Base-by-base conservation (phyloP, 2,113 vertebrate genomes). In the Colius striatus region DNA sequence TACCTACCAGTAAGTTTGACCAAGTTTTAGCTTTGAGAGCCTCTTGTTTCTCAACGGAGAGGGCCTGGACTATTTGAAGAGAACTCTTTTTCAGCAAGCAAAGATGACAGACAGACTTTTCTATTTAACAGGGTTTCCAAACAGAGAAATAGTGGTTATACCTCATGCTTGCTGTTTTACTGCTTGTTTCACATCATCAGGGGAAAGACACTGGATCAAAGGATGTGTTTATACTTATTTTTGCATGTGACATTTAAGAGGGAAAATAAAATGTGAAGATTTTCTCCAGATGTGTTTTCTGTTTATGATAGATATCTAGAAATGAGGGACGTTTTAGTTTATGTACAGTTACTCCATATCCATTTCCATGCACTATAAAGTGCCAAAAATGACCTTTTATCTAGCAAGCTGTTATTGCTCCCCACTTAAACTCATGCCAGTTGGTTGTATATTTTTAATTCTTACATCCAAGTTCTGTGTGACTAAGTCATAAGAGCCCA, bases 251-350 rank as follows among this genome's bases (percentile, higher is more conserved):
- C 36, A 86, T 81, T 93, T 83, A 84, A 60, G n/a, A 94, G 85
- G 65, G 51, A 77, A 83, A 94, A 70, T 30, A 48, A 89, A 85
- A 57, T 1, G 0, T 60, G 81, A 84, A 60, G 27, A 94, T 94
- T 81, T 94, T 89, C 63, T 95, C 84, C 91, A 96, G 68, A 74
- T 86, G 60, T 84, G 55, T 78, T 85, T 90, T 80, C 22, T 58
- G 36, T 58, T 93, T 85, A 6, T 74, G 51, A 58, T 4, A 51
- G 58, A 68, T 21, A 53, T 41, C 53, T 71, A 68, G 58, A 89
- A 80, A 41, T 2, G 15, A 57, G 12, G 60, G 36, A 54, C 26
- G 29, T 68, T 79, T 87, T 72, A 19, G 29, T 70, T 57, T 36
- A 36, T 36, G 29, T 58, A 51, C 23, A 76, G 54, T 18, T 75